Evolutionary conservation across 2,888 invertebrate genomes (phyloP), one percentile per base, ranked within the genome.

Genomic region (Calameuta filiformis): DNA sequence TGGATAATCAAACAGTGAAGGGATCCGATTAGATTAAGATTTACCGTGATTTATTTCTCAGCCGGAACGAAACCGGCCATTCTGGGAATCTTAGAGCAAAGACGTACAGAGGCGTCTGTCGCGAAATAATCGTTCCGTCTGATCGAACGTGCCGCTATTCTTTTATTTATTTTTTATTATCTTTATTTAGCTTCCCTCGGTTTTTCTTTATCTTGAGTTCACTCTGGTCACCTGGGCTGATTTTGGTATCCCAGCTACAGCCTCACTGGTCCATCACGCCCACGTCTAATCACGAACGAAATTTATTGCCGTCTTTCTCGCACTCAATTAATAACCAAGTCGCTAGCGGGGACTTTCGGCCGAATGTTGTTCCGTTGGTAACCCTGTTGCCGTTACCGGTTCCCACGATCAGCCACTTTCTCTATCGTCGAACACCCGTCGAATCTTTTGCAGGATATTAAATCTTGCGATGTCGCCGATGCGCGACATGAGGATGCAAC

Each of bases 401-500:
- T 89, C 89, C 87, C 89, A 90, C 90, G 89, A 87, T 87, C 85
- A 83, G 87, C 83, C 85, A 89, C 90, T 90, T 90, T 90, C 90
- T 88, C 90, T 83, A 83, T 84, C 82, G 82, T 56, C 23, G 23
- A 56, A 56, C 56, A 56, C 56, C 23, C 56, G 23, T 56, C 56
- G 23, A 56, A 23, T 56, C 56, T 56, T 23, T 56, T 56, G 56
- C 56, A 23, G 56, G 23, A 56, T 56, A 23, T 23, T 56, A 56
- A 23, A 56, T 56, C 56, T 56, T 23, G 15, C 9, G 56, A 56
- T 6, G 23, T 23, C 56, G 56, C 23, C 23, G 9, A 56, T 9
- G 23, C 23, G 9, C 9, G 23, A 23, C 56, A 23, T 9, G 56
- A 56, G 9, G 56, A 56, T 56, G 56, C 56, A 23, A 23, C 56